Conservation (phyloP, 1,140 invertebrate genomes). For the Aphaenogaster floridana region DNA sequence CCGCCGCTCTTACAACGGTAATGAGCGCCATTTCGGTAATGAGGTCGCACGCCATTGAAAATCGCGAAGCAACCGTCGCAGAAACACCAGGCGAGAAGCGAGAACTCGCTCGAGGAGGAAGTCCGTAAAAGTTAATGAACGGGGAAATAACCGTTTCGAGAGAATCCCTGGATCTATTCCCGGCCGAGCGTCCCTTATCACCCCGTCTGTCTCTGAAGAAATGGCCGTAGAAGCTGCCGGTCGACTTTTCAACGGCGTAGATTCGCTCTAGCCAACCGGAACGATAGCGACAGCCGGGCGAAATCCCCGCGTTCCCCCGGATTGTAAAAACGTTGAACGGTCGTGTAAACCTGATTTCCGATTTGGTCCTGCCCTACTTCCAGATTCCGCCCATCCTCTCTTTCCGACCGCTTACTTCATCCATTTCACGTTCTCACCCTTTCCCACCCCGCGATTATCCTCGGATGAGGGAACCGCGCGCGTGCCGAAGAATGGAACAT, state of each 20-base stretch:
- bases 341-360: constrained; percentile 72
- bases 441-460: constrained; percentile 44
- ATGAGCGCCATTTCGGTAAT: constrained; percentile 85
- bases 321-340: constrained; percentile 62
- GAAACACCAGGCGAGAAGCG: constrained; percentile 54
- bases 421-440: constrained; percentile 61
- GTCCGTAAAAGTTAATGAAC: constrained; percentile 85
- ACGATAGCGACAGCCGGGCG: constrained; percentile 68
- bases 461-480: constrained; percentile 30
- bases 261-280: constrained; percentile 76
- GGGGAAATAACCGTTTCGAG: constrained; percentile 82
- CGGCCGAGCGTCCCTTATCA: constrained; percentile 48
- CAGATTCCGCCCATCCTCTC: constrained; percentile 42
- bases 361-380: constrained; percentile 42
- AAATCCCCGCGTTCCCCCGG: constrained; percentile 34
- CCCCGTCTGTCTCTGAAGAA: constrained; percentile 66
- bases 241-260: constrained; percentile 70
- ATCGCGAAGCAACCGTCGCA: constrained; percentile 76
- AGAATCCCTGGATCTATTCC: constrained; percentile 70
- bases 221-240: constrained; percentile 62
- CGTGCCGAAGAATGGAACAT: constrained; percentile 57
- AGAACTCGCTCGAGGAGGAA: constrained; percentile 49
- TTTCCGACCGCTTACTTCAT: constrained; percentile 47
- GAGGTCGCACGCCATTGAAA: constrained; percentile 86
- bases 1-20: constrained; percentile 78